Base-by-base conservation (phyloP, 2,888 invertebrate species). In the Nomada ruficornis region DNA sequence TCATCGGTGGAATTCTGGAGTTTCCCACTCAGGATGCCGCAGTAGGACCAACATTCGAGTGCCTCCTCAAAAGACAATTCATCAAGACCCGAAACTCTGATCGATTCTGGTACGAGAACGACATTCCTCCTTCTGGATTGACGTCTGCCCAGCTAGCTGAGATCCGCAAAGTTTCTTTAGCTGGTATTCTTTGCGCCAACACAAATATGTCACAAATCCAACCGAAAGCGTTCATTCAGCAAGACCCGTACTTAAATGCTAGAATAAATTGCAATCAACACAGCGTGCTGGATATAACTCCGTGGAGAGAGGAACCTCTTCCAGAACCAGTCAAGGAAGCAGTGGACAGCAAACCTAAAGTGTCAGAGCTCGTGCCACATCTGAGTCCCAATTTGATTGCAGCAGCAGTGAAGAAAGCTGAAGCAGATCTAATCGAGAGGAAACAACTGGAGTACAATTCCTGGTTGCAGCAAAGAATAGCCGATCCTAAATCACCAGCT, bases 101-200 rank as follows among this genome's bases (percentile, higher is more conserved):
- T 94, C 95, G 98, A 83, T 98, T 98, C 93, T 99, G 98, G 98
- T 98, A 98, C 91, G 98, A 99, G 94, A 98, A 98, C 92, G 98
- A 98, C 91, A 95, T 98, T 63, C 98, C 98, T 0, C 98, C 98
- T 0, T 98, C 98, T 20, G 97, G 98, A 0, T 95, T 98, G 83
- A 95, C 95, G 0, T 95, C 96, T 79, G 96, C 96, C 67, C 98
- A 98, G 92, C 94, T 98, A 13, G 96, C 96, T 74, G 98, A 98
- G 86, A 96, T 98, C 67, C 95, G 97, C 64, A 97, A 97, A 90
- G 96, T 97, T 0, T 96, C 97, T 0, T 94, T 98, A 0, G 96
- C 98, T 0, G 97, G 97, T 2, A 94, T 98, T 5, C 94, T 98
- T 11, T 98, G 98, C 90, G 96, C 96, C 13, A 96, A 97, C 75